A percentile compares a stretch with the other conserved stretches of the same genome.
Evolutionary conservation across 2,888 invertebrate genomes (phyloP).

Genomic region (Brachynemurus nebulosus): DNA sequence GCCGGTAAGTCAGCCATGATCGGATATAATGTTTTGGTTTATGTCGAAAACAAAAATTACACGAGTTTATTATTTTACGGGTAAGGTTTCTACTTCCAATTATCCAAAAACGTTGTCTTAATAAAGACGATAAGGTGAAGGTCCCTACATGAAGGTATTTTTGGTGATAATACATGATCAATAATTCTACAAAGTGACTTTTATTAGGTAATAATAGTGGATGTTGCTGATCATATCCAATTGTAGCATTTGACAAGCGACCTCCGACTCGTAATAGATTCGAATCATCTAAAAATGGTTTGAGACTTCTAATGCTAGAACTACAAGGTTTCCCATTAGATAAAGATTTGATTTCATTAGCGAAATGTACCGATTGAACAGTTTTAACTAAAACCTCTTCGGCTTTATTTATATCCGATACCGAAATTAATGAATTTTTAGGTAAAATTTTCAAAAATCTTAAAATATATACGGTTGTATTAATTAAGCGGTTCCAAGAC

Average conservation of each 20-base stretch:
- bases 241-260: conserved; percentile 9
- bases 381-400: conserved; percentile 4
- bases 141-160: conserved; percentile 15
- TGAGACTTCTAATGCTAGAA: conserved; percentile 11
- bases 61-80: background rate
- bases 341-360: conserved; percentile 4
- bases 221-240: conserved; percentile 10
- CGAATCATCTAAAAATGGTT: conserved; percentile 11
- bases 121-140: conserved; percentile 12
- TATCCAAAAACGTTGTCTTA: conserved; percentile 18
- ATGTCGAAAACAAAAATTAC: background rate
- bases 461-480: background rate
- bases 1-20: background rate
- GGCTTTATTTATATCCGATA: conserved; percentile 8
- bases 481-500: background rate
- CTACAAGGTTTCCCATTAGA: conserved; percentile 3
- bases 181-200: conserved; percentile 10
- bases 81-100: conserved; percentile 9
- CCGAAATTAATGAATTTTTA: background rate
- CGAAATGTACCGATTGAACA: conserved; percentile 7
- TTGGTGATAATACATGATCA: conserved; percentile 15
- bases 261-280: conserved; percentile 12
- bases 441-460: background rate
- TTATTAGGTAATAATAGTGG: conserved; percentile 10
- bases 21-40: background rate